A percentile compares a stretch with the other conserved stretches of the same genome.
These are phyloP conservation scores for Iphiclides podalirius DNA, from an alignment of 2,888 invertebrate genomes.

Conservation along the genomic window DNA sequence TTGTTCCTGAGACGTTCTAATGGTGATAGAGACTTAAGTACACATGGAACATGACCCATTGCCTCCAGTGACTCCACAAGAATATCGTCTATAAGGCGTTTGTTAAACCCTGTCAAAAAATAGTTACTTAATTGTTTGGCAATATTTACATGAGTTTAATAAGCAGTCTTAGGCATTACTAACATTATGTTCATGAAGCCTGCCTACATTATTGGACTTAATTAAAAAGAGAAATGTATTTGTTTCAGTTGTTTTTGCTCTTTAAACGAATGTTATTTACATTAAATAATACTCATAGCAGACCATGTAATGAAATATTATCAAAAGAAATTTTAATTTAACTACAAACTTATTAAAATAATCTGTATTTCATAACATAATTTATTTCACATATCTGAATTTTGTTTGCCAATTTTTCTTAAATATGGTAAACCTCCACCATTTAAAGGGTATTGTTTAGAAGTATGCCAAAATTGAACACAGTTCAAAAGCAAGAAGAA, in stretches of 20 bases:
- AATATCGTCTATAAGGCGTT: slow-evolving; percentile 89
- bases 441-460: not conserved
- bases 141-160: slow-evolving; percentile 1
- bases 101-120: slow-evolving; percentile 76
- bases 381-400: no score
- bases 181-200: no score
- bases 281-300: no score
- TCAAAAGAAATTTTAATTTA: no score
- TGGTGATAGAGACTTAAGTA: slow-evolving; percentile 76
- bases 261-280: no score
- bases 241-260: no score
- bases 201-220: no score
- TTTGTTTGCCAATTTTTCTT: no score
- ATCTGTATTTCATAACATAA: no score
- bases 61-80: slow-evolving; percentile 87
- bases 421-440: not conserved
- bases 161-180: slow-evolving; percentile 4
- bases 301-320: no score
- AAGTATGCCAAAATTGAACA: not conserved
- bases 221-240: no score
- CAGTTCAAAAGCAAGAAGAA: slow-evolving; percentile 22
- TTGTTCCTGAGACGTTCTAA: slow-evolving; percentile 85
- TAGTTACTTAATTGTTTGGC: not conserved
- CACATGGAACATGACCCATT: slow-evolving; percentile 85
- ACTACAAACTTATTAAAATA: no score